Conservation (phyloP, 2,797 vertebrate genomes). For the Anabas testudineus region DNA sequence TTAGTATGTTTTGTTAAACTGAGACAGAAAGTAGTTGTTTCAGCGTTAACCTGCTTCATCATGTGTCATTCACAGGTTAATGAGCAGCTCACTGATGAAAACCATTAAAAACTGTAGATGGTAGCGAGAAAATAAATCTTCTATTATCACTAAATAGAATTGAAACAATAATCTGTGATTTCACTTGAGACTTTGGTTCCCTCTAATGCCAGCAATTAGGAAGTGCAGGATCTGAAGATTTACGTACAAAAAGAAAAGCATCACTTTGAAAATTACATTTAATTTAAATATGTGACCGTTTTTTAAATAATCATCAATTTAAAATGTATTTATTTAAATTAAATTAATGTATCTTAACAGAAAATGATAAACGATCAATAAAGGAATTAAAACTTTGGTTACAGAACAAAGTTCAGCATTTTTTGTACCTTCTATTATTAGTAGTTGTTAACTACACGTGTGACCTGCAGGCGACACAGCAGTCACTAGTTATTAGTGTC, state of each 20-base stretch:
- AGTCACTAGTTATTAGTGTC: background rate
- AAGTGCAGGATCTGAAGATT: conserved; percentile 35
- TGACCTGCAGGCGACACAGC: background rate
- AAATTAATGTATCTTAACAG: too few relatives aligned
- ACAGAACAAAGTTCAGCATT: background rate
- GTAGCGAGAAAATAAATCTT: too few relatives aligned
- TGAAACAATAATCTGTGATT: background rate
- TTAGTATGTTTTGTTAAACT: too few relatives aligned
- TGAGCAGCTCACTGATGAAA: too few relatives aligned
- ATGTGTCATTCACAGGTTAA: too few relatives aligned
- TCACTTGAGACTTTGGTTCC: conserved; percentile 48
- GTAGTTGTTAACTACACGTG: background rate
- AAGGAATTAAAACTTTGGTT: conserved; percentile 5
- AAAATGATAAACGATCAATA: conserved; percentile 4
- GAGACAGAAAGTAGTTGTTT: too few relatives aligned
- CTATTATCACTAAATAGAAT: background rate
- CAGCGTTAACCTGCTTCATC: too few relatives aligned
- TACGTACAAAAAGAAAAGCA: background rate
- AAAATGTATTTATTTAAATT: too few relatives aligned
- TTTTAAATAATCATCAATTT: background rate
- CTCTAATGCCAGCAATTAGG: conserved; percentile 37
- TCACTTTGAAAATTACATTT: background rate
- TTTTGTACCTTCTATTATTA: conserved; percentile 22
- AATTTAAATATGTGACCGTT: background rate
- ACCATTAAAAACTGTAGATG: too few relatives aligned